Evolutionary conservation across 2,113 vertebrate genomes (phyloP).

Genomic region (Anolis carolinensis): DNA sequence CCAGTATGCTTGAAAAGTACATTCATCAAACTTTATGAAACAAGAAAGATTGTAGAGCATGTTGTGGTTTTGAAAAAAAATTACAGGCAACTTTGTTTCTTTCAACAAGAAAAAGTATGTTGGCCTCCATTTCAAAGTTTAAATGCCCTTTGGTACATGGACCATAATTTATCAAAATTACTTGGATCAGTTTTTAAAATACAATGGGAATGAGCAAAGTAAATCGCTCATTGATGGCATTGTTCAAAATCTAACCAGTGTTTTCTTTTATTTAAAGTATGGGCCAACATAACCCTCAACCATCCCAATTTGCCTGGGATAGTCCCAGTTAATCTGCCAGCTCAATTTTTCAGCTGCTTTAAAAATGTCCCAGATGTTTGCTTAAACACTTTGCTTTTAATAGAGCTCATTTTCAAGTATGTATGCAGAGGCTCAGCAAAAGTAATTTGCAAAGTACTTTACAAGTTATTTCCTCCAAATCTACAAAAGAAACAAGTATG

Average conservation of each 20-base stretch:
- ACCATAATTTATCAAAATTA: not conserved
- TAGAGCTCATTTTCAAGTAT: not conserved
- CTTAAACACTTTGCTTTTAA: not conserved
- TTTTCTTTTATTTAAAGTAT: too few relatives aligned
- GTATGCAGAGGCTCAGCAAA: not conserved
- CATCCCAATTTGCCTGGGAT: too few relatives aligned
- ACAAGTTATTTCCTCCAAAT: not conserved
- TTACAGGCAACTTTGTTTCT: not conserved
- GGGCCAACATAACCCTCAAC: too few relatives aligned
- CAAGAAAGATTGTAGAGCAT: not conserved
- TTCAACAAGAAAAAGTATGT: not conserved
- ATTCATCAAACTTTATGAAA: conserved; percentile 7
- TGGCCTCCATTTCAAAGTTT: not conserved
- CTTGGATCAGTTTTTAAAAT: not conserved
- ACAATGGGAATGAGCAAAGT: not conserved
- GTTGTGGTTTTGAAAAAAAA: not conserved
- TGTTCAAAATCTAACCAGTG: not conserved
- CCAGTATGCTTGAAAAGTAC: not conserved
- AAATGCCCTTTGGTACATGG: not conserved
- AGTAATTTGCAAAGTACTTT: not conserved
- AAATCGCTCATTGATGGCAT: not conserved
- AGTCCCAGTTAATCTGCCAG: too few relatives aligned
- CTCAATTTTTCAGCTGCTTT: too few relatives aligned
- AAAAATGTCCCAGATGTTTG: not conserved
- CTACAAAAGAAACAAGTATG: not conserved